These are phyloP conservation scores for Nebria salina DNA, from an alignment of 2,888 invertebrate genomes.

Conservation along the genomic window DNA sequence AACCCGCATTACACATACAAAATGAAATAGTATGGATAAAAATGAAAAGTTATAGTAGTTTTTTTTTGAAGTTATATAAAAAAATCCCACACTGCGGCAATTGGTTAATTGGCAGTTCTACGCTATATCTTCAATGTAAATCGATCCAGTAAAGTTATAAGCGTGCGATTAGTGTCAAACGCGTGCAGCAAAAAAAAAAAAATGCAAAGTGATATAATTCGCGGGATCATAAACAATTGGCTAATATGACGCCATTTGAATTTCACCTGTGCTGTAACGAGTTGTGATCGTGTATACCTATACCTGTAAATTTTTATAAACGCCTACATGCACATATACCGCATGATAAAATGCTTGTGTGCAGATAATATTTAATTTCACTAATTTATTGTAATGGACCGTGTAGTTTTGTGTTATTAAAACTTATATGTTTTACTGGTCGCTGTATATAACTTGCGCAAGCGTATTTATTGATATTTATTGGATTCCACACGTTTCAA, in stretches of 20 bases:
- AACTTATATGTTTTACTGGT: constrained; percentile 50
- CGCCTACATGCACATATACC: constrained; percentile 3
- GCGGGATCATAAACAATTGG: background rate
- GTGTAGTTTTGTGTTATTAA: constrained; percentile 49
- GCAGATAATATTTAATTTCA: constrained; percentile 50
- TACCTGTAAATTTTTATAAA: background rate
- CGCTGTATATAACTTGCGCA: constrained; percentile 47
- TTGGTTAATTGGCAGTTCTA: background rate
- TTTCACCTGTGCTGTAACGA: background rate
- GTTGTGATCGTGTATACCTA: background rate
- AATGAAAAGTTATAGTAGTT: no score
- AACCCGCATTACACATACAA: no score
- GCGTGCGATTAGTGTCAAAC: background rate
- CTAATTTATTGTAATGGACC: constrained; percentile 51
- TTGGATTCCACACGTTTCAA: constrained; percentile 34
- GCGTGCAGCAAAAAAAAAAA: background rate
- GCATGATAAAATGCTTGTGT: constrained; percentile 18
- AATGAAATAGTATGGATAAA: no score
- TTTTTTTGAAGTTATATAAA: no score
- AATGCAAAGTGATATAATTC: background rate
- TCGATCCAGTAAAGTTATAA: background rate
- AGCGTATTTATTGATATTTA: constrained; percentile 25
- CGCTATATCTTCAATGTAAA: background rate
- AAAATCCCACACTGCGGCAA: background rate
- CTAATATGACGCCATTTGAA: background rate